Conservation (phyloP, 1,140 invertebrate genomes). For the Nomia melanderi region DNA sequence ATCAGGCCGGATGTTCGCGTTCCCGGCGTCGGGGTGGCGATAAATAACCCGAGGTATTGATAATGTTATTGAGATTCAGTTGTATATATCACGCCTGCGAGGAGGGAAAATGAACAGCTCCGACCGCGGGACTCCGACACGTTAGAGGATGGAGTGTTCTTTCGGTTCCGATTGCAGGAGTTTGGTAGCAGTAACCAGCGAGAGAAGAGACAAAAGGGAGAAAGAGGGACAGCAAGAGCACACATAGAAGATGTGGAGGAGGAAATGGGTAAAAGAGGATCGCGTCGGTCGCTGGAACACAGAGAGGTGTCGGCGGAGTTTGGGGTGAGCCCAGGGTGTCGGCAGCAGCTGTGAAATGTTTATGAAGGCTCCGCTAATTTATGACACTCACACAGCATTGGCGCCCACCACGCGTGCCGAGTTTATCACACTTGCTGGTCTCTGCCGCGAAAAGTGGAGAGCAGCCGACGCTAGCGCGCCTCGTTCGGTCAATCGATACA, state of each 20-base stretch:
- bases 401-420: constrained; percentile 37
- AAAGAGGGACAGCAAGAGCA: constrained; percentile 7
- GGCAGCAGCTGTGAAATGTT: constrained; percentile 79
- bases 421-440: constrained; percentile 58
- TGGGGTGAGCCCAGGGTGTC: constrained; percentile 65
- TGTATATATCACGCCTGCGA: constrained; percentile 6
- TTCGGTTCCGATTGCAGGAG: neutral
- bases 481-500: constrained; percentile 58
- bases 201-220: neutral
- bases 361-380: constrained; percentile 79
- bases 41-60: constrained; percentile 51
- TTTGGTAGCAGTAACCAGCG: neutral
- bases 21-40: constrained; percentile 4
- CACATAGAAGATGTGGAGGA: constrained; percentile 24
- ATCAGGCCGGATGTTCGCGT: neutral
- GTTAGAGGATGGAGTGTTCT: constrained; percentile 59
- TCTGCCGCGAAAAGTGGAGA: too few relatives aligned
- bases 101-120: constrained; percentile 49
- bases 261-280: constrained; percentile 18
- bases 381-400: constrained; percentile 70
- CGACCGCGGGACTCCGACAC: constrained; percentile 44
- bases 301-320: constrained; percentile 46
- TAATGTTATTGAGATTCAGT: constrained; percentile 48
- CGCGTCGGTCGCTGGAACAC: constrained; percentile 17
- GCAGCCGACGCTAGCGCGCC: neutral